Evolutionary conservation across 2,113 vertebrate genomes (phyloP).

Genomic region (Ctenodactylus gundi): DNA sequence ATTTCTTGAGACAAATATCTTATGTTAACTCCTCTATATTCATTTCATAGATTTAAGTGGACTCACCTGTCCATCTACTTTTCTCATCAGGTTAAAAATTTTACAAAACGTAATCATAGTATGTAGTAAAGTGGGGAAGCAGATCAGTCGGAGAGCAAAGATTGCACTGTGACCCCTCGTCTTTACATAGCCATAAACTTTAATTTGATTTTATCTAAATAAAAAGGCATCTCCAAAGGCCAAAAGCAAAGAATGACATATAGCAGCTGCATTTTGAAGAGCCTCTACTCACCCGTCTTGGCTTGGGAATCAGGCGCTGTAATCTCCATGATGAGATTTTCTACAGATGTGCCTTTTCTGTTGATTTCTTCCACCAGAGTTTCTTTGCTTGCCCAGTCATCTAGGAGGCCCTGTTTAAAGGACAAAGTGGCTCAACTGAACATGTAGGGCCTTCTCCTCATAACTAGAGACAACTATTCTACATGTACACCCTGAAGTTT

Average conservation of each 20-base stretch:
- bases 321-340: conserved; percentile 93
- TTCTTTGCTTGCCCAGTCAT: conserved; percentile 90
- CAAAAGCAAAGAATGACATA: conserved; percentile 31
- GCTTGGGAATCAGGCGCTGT: conserved; percentile 90
- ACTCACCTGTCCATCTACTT: background rate
- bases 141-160: background rate
- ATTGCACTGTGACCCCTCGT: background rate
- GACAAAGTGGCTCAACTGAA: conserved; percentile 46
- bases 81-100: background rate
- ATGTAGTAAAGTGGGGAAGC: background rate
- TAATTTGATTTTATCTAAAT: conserved; percentile 24
- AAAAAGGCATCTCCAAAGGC: background rate
- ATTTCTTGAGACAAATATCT: background rate
- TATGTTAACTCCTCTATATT: background rate
- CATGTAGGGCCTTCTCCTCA: background rate
- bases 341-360: conserved; percentile 90
- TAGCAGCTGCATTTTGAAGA: background rate
- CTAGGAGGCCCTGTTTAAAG: conserved; percentile 87
- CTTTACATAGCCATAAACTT: conserved; percentile 13
- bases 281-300: conserved; percentile 83
- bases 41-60: background rate
- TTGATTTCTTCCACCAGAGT: conserved; percentile 90
- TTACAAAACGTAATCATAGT: background rate
- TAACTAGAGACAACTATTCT: background rate
- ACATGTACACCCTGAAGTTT: background rate